Evolutionary conservation across 2,888 invertebrate genomes (phyloP).

Genomic region (Oligia fasciuncula): DNA sequence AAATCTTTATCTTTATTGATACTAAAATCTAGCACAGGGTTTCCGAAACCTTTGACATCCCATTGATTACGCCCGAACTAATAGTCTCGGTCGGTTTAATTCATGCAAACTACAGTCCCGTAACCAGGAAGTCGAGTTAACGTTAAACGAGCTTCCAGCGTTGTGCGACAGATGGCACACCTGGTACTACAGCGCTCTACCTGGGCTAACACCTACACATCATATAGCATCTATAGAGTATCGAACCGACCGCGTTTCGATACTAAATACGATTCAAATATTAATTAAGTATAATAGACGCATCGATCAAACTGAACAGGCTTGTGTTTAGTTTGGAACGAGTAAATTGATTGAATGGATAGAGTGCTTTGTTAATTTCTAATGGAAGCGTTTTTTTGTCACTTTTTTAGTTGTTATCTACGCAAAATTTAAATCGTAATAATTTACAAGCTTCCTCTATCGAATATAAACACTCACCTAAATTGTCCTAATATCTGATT

Average conservation of each 20-base stretch:
- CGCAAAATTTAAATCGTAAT: background rate
- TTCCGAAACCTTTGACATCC: constrained; percentile 31
- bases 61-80: constrained; percentile 53
- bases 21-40: background rate
- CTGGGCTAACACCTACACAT: constrained; percentile 1
- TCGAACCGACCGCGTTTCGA: background rate
- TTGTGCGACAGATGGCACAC: constrained; percentile 80
- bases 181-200: constrained; percentile 52
- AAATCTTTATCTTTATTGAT: background rate
- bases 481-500: background rate
- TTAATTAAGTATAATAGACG: background rate
- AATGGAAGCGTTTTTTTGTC: background rate
- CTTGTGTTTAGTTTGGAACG: constrained; percentile 2
- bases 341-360: constrained; percentile 23
- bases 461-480: background rate
- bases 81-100: constrained; percentile 40
- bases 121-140: constrained; percentile 56
- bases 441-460: background rate
- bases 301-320: constrained; percentile 23
- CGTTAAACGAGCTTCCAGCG: constrained; percentile 70
- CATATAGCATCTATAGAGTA: background rate
- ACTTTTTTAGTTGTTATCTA: background rate
- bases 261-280: constrained; percentile 21
- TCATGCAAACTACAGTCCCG: constrained; percentile 51
- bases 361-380: background rate